A percentile compares a stretch with the other conserved stretches of the same genome.
Evolutionary conservation across 2,888 invertebrate genomes (phyloP).

Genomic region (Apotomis betuletana): DNA sequence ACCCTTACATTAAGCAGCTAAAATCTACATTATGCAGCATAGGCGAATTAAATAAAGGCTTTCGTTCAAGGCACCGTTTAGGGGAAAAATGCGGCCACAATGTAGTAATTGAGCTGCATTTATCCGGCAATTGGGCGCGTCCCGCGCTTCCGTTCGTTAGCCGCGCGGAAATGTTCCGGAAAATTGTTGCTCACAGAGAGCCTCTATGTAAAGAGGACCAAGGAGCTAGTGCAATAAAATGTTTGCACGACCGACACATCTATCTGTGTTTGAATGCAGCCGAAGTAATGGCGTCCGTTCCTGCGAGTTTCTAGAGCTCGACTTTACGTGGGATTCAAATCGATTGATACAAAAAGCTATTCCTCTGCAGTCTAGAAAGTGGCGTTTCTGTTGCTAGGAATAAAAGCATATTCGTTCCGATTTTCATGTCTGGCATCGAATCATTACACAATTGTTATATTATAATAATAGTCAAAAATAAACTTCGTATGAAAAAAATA

Average conservation of each 20-base stretch:
- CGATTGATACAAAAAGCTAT: constrained; percentile 3
- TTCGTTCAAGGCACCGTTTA: constrained; percentile 62
- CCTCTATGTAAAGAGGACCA: constrained; percentile 66
- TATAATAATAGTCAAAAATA: too few species aligned
- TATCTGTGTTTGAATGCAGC: constrained; percentile 37
- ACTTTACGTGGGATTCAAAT: constrained; percentile 16
- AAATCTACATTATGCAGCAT: constrained; percentile 7
- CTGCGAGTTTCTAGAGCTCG: constrained; percentile 22
- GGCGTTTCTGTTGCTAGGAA: background rate
- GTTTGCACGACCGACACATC: constrained; percentile 38
- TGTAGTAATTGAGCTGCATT: constrained; percentile 79
- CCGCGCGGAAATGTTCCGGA: constrained; percentile 76
- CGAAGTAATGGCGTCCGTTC: constrained; percentile 35
- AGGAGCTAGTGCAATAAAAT: constrained; percentile 48
- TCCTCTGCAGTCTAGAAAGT: background rate
- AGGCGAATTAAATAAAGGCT: constrained; percentile 48
- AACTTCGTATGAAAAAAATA: too few species aligned
- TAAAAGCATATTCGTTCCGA: background rate
- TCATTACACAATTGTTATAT: too few species aligned
- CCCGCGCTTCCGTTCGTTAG: constrained; percentile 80
- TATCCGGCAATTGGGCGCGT: constrained; percentile 78
- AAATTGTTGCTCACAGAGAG: constrained; percentile 74
- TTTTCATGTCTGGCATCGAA: too few species aligned
- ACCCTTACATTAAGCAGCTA: constrained; percentile 2
- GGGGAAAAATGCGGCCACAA: constrained; percentile 76